A percentile compares a stretch with the other conserved stretches of the same genome.
Conservation (phyloP, 2,888 invertebrate genomes). For the Cataglyphis albicans region DNA sequence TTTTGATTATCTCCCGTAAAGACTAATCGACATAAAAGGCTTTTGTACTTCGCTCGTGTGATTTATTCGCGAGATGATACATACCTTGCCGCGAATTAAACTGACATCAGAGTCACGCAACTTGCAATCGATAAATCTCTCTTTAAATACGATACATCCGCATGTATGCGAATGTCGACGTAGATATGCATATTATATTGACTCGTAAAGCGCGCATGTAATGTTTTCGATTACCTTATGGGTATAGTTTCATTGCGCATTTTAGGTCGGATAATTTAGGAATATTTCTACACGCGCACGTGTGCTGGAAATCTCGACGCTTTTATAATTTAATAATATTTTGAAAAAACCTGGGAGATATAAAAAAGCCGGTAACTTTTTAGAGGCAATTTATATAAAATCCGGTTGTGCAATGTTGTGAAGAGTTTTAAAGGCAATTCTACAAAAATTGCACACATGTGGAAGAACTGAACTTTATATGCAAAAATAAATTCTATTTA, state of each 20-base stretch:
- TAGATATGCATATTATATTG: slow-evolving; percentile 24
- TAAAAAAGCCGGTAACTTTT: not conserved
- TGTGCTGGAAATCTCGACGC: not conserved
- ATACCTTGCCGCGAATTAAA: slow-evolving; percentile 15
- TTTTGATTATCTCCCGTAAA: slow-evolving; percentile 33
- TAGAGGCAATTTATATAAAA: not conserved
- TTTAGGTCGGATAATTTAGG: not conserved
- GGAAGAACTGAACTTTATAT: not conserved
- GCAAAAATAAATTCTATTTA: not conserved
- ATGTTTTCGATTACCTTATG: not conserved
- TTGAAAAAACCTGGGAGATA: not conserved
- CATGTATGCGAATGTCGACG: slow-evolving; percentile 10
- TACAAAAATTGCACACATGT: not conserved
- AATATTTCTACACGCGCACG: not conserved
- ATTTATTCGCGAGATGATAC: slow-evolving; percentile 28
- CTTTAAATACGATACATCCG: not conserved
- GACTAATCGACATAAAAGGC: slow-evolving; percentile 33
- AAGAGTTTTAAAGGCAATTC: not conserved
- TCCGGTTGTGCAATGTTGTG: not conserved
- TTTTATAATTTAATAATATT: slow-evolving; percentile 7
- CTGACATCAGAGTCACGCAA: slow-evolving; percentile 23
- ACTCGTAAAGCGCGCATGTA: not conserved
- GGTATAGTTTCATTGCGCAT: not conserved
- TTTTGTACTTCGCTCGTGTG: slow-evolving; percentile 6
- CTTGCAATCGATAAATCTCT: slow-evolving; percentile 27